A percentile compares a stretch with the other conserved stretches of the same genome.
Conservation (phyloP, 2,797 vertebrate genomes). For the Molossus molossus region DNA sequence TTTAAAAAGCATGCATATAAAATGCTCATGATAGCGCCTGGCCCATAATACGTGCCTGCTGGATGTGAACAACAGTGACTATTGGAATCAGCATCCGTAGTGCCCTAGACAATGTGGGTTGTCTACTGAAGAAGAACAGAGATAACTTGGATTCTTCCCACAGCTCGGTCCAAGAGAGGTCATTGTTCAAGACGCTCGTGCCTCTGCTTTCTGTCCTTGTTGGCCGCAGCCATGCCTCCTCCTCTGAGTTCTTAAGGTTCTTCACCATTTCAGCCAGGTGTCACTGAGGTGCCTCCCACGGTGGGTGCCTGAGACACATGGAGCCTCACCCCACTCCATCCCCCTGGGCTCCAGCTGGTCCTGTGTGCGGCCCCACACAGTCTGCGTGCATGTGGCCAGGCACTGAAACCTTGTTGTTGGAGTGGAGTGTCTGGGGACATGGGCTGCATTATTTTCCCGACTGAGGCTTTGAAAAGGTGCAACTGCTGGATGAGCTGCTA, state of each 20-base stretch:
- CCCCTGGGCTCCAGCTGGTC: slow-evolving; percentile 44
- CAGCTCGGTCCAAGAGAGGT: neutral
- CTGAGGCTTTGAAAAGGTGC: slow-evolving; percentile 43
- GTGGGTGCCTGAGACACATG: neutral
- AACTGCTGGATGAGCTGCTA: neutral
- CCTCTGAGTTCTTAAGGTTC: neutral
- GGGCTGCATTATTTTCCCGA: slow-evolving; percentile 21
- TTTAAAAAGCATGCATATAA: no score
- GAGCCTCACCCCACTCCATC: neutral
- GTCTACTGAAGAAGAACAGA: neutral
- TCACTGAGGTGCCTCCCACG: neutral
- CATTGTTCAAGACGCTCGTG: neutral
- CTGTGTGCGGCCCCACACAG: neutral
- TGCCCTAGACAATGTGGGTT: neutral
- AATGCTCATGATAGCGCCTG: no score
- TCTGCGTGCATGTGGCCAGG: slow-evolving; percentile 67
- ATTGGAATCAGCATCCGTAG: neutral
- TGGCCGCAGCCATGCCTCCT: neutral
- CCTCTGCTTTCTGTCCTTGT: neutral
- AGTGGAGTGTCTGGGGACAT: slow-evolving; percentile 70
- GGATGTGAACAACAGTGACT: neutral
- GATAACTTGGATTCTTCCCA: neutral
- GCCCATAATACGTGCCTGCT: neutral
- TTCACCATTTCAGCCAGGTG: neutral
- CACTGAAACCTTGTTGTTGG: slow-evolving; percentile 63